A percentile compares a stretch with the other conserved stretches of the same genome.
Evolutionary conservation across 2,113 vertebrate genomes (phyloP).

Genomic region (Myotis davidii): DNA sequence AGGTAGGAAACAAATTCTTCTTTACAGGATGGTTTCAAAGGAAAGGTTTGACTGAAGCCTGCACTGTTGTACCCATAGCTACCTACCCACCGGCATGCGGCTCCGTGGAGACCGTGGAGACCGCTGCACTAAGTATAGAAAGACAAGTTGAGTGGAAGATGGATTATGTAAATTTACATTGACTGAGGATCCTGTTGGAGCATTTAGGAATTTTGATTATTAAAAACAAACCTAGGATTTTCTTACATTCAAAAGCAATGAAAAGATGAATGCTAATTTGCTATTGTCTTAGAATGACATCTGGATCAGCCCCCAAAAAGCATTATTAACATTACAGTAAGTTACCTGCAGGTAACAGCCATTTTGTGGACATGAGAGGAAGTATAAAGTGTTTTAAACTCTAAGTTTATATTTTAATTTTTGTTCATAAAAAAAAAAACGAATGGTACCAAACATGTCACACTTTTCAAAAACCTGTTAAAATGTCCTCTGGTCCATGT

Average conservation of each 20-base stretch:
- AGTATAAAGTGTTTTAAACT: background rate
- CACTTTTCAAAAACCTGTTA: constrained; percentile 10
- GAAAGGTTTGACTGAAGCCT: constrained; percentile 56
- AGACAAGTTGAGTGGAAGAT: constrained; percentile 66
- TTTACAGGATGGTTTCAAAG: constrained; percentile 29
- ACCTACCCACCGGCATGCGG: constrained; percentile 67
- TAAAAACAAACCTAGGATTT: constrained; percentile 55
- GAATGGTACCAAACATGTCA: background rate
- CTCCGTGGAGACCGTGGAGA: constrained; percentile 71
- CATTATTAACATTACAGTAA: background rate
- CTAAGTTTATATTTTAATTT: constrained; percentile 12
- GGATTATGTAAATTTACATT: constrained; percentile 72
- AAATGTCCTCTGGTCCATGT: constrained; percentile 34
- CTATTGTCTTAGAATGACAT: background rate
- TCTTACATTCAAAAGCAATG: constrained; percentile 50
- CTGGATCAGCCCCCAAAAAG: background rate
- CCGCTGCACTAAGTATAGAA: constrained; percentile 68
- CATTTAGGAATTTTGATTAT: constrained; percentile 55
- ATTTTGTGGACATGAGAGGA: constrained; percentile 25
- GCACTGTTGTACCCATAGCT: constrained; percentile 72
- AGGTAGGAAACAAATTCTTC: background rate
- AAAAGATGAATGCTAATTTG: constrained; percentile 34
- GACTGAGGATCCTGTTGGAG: constrained; percentile 57
- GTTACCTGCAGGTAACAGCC: background rate
- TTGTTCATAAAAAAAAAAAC: background rate